Evolutionary conservation across 2,113 vertebrate species (phyloP), one percentile per base, ranked within the genome.

Genomic region (Deroptyus accipitrinus): DNA sequence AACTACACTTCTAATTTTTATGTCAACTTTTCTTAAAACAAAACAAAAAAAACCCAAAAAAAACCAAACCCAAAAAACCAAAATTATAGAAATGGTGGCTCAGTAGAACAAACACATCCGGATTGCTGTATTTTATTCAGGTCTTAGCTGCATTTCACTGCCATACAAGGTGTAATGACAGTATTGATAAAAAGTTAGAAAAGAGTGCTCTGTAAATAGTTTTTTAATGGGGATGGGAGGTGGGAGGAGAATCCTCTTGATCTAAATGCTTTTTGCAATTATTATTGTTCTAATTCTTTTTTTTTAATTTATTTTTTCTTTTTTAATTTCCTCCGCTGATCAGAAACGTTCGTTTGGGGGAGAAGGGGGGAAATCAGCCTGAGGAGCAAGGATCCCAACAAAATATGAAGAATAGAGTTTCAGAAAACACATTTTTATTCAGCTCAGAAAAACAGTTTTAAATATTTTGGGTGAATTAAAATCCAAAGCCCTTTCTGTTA

Each of bases 141-240:
- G 22, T 14, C 69, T 86, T 78, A 93, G 13, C 70, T 86, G 82
- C 6, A 14, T 67, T 96, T 96, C 84, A 66, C 23, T 95, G 41
- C 72, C n/a, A 42, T 49, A 67, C 11, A 55, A 35, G 25, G 49
- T 27, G 25, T 27, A 69, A 87, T 48, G n/a, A 54, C 11, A 23
- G 20, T 14, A 91, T 68, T 67, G 27, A 94, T 84, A 90, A 84
- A 86, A 18, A 92, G 23, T 92, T 95, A 33, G 63, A 70, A 95
- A 89, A 61, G 49, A 86, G 82, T 57, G 63, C 64, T 95, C 9
- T 85, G 46, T 83, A 93, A 95, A 88, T 72, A 88, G 44, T 35
- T 59, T 95, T 86, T 94, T 51, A 46, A 66, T 92, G 61, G n/a
- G 9, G 6, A 5, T 46, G 30, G 33, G 24, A 88, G 63, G 37